Percentiles rank a stretch among this genome's conserved stretches.
Evolutionary conservation across 2,797 vertebrate genomes (phyloP).

Genomic region (Artibeus lituratus): DNA sequence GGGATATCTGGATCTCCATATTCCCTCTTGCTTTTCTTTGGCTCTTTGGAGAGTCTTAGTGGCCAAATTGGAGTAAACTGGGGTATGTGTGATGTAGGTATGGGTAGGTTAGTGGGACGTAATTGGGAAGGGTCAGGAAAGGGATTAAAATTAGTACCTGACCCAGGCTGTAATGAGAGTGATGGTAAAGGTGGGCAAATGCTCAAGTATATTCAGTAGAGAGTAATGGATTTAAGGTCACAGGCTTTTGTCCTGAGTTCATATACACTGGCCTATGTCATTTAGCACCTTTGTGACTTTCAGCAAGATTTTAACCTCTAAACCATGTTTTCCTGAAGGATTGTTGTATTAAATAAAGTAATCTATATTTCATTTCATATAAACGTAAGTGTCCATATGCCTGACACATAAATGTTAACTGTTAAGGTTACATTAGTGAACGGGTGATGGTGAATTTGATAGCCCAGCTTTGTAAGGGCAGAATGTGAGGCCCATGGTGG

Average conservation of each 20-base stretch:
- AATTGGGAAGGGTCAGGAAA: background rate
- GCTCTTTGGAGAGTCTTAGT: background rate
- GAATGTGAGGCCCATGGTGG: slow-evolving; percentile 29
- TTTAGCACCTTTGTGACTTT: background rate
- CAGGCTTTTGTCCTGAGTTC: background rate
- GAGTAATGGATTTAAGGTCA: background rate
- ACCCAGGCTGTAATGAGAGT: background rate
- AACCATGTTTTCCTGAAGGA: background rate
- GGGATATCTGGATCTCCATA: background rate
- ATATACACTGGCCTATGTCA: background rate
- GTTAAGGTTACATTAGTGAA: background rate
- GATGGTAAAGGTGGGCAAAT: background rate
- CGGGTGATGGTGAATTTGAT: slow-evolving; percentile 48
- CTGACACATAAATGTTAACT: background rate
- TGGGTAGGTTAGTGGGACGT: background rate
- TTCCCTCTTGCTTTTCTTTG: background rate
- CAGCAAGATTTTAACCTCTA: background rate
- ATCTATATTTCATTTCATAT: background rate
- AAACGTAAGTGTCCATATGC: background rate
- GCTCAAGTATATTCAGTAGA: background rate
- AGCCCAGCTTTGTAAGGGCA: slow-evolving; percentile 52
- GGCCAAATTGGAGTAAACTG: background rate
- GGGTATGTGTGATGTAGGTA: background rate
- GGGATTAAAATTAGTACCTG: background rate
- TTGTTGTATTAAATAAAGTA: background rate